Conservation (phyloP, 2,113 vertebrate species). For the Cercopithecus mona region DNA sequence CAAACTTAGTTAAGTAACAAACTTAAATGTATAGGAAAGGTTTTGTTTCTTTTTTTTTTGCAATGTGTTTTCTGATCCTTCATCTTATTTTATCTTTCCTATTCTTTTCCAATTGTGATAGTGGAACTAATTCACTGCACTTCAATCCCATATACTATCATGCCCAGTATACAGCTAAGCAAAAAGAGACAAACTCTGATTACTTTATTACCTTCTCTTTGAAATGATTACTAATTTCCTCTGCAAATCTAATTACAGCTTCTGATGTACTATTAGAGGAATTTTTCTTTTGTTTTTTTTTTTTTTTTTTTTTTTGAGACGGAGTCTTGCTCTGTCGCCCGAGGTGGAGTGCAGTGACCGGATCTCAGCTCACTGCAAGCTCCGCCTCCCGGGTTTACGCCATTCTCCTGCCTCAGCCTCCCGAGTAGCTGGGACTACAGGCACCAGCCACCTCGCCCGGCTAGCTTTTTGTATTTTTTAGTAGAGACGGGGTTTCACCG, state of each 20-base stretch:
- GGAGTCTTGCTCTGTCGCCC: no score
- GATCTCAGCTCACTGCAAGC: no score
- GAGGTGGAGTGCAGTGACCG: no score
- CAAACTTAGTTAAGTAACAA: background rate
- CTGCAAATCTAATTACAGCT: background rate
- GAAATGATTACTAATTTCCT: background rate
- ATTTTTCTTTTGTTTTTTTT: no score
- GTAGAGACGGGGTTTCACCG: no score
- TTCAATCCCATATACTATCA: background rate
- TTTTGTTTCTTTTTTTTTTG: background rate
- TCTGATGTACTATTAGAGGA: background rate
- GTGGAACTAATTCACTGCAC: background rate
- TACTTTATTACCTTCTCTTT: background rate
- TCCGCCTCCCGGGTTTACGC: no score
- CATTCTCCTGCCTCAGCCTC: no score
- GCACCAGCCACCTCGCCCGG: no score
- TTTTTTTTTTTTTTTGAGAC: no score
- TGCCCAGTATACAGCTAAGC: background rate
- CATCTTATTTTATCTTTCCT: background rate
- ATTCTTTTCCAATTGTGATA: background rate
- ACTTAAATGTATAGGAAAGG: background rate
- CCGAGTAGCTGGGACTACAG: no score
- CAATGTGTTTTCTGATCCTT: background rate
- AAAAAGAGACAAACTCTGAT: conserved; percentile 8
- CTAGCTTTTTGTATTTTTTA: no score